A percentile compares a stretch with the other conserved stretches of the same genome.
These are phyloP conservation scores for Xerus rutilus DNA, from an alignment of 2,797 vertebrate species.

Conservation along the genomic window DNA sequence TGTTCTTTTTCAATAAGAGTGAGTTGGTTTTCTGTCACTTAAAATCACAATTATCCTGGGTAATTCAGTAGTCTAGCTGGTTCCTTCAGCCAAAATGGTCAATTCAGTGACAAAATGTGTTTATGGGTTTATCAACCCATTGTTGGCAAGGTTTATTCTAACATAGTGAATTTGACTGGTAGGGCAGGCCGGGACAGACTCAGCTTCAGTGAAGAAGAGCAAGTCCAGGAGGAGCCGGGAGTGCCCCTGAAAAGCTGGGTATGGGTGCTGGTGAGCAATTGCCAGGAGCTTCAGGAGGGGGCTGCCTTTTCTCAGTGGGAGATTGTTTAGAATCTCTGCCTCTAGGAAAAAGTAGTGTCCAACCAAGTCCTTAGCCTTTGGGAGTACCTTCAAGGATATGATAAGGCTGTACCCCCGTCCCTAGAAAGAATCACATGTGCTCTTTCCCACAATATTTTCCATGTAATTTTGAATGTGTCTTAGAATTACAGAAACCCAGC, in stretches of 20 bases:
- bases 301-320: neutral
- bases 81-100: neutral
- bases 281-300: neutral
- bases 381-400: neutral
- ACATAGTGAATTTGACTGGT: neutral
- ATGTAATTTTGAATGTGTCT: neutral
- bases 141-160: conserved; percentile 30
- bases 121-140: neutral
- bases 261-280: neutral
- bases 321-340: neutral
- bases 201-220: neutral
- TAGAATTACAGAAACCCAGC: neutral
- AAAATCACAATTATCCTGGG: neutral
- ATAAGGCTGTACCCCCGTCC: neutral
- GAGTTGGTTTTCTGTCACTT: conserved; percentile 19
- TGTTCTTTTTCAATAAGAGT: neutral
- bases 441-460: neutral
- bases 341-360: neutral
- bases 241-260: neutral
- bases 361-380: neutral
- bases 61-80: neutral
- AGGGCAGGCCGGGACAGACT: neutral
- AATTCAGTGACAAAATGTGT: neutral
- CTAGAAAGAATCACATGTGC: neutral
- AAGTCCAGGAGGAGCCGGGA: neutral